phyloP scores from a whole-genome alignment of 92 coral and sea anemone genomes.

The Phenganax stokvisi region DNA sequence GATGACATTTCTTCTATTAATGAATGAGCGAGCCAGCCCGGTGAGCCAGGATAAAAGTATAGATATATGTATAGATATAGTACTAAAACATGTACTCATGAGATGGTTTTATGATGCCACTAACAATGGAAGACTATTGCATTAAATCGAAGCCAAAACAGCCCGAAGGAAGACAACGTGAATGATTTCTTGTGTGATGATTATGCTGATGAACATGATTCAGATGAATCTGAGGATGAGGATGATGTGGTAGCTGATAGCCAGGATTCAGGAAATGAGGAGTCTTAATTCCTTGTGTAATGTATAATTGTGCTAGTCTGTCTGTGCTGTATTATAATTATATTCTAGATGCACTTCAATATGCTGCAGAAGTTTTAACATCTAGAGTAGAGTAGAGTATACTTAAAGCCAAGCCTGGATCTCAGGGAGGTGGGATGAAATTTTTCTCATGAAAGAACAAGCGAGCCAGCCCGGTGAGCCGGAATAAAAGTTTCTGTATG shows the following conservation, averaged over 20 bases:
- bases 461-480: too few species aligned
- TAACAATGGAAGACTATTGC: constrained; percentile 93
- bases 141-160: constrained; percentile 84
- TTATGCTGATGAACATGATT: constrained; percentile 88
- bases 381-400: constrained; percentile 3
- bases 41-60: too few species aligned
- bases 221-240: constrained; percentile 76
- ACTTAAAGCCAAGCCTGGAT: too few species aligned
- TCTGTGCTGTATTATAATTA: neutral
- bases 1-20: too few species aligned
- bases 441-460: too few species aligned
- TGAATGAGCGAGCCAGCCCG: too few species aligned
- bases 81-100: neutral
- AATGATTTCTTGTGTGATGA: constrained; percentile 95
- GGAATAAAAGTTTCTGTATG: too few species aligned
- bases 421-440: too few species aligned
- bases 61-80: too few species aligned
- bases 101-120: constrained; percentile 87
- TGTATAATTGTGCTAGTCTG: neutral
- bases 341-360: neutral
- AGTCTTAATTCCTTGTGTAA: constrained; percentile 56
- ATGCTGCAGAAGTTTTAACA: neutral
- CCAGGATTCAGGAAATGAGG: constrained; percentile 98
- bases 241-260: constrained; percentile 94
- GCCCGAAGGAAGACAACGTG: constrained; percentile 85